A percentile compares a stretch with the other conserved stretches of the same genome.
Evolutionary conservation across 2,888 invertebrate genomes (phyloP).

Genomic region (Empis stercorea): DNA sequence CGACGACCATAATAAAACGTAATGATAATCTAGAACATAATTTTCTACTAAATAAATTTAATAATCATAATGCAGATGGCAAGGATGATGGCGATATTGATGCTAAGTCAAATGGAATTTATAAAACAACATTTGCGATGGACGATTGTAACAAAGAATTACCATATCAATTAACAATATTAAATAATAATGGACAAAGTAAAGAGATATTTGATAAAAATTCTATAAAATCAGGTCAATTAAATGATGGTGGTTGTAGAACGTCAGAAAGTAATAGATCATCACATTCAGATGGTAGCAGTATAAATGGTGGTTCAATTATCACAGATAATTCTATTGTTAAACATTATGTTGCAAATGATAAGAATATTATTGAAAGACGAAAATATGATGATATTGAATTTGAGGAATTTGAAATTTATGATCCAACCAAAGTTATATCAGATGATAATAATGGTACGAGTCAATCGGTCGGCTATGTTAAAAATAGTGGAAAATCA

Average conservation of each 20-base stretch:
- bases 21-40: background rate
- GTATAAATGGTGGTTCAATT: background rate
- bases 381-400: constrained; percentile 71
- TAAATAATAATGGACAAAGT: too few relatives aligned
- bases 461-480: background rate
- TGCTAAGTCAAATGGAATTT: background rate
- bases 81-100: background rate
- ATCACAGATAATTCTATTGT: constrained; percentile 23
- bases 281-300: background rate
- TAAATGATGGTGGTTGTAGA: background rate
- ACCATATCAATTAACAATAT: background rate
- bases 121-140: too few relatives aligned
- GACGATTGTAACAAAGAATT: background rate
- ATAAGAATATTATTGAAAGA: constrained; percentile 45
- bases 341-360: constrained; percentile 49
- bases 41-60: background rate
- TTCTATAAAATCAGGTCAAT: background rate
- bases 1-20: too few relatives aligned
- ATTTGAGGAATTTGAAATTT: constrained; percentile 67
- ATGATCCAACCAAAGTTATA: constrained; percentile 37
- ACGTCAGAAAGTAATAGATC: background rate
- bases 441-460: background rate
- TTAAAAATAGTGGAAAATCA: background rate
- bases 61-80: background rate
- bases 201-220: background rate